phyloP scores from a whole-genome alignment of 1,140 invertebrate species.

The Lepidostoma basale region DNA sequence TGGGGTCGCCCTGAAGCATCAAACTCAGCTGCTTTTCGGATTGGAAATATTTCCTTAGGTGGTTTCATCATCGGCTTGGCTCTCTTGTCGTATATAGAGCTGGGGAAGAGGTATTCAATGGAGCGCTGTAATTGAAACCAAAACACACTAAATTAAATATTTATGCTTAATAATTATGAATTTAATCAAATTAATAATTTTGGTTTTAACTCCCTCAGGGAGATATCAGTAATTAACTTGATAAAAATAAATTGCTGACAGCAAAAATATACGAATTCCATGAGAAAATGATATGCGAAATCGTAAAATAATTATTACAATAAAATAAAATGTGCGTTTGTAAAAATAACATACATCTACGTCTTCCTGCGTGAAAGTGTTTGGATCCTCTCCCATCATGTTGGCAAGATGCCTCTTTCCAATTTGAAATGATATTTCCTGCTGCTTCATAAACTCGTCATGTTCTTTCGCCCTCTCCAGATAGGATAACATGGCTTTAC shows the following conservation, averaged over 20 bases:
- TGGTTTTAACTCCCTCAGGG: too few species aligned
- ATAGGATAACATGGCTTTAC: conserved; percentile 88
- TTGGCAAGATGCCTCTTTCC: conserved; percentile 95
- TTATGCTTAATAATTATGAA: too few species aligned
- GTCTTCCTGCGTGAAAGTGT: conserved; percentile 85
- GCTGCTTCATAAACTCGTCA: conserved; percentile 84
- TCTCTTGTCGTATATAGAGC: conserved; percentile 80
- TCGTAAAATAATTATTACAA: too few species aligned
- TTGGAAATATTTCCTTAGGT: conserved; percentile 85
- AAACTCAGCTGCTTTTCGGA: conserved; percentile 87
- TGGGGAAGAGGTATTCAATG: conserved; percentile 91
- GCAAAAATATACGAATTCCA: not conserved
- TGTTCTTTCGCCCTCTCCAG: conserved; percentile 80
- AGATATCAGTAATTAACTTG: too few species aligned
- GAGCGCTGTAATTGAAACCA: conserved; percentile 66
- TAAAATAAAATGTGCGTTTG: not conserved
- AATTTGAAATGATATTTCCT: conserved; percentile 84
- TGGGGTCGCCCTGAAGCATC: conserved; percentile 85
- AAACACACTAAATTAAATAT: conserved; percentile 45
- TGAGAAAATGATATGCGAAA: not conserved
- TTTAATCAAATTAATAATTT: too few species aligned
- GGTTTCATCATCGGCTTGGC: conserved; percentile 87
- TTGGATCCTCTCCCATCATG: conserved; percentile 95
- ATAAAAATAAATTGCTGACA: too few species aligned
- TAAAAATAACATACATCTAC: conserved; percentile 73